Base-by-base conservation (phyloP, 2,888 invertebrate species). In the Homarus gammarus region DNA sequence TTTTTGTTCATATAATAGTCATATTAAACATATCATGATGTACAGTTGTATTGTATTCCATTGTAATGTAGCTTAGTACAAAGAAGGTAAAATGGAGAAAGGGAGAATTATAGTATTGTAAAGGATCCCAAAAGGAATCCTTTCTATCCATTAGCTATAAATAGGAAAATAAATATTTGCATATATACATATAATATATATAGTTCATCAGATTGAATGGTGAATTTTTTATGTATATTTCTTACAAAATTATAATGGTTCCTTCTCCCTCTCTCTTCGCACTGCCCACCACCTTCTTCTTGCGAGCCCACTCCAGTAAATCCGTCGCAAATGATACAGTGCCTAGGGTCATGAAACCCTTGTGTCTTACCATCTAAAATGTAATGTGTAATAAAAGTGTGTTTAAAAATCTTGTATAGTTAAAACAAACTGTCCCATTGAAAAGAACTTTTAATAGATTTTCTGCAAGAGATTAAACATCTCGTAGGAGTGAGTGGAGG, bases 271-370 rank as follows among this genome's bases (percentile, higher is more conserved):
- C 44, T 89, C 64, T 83, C 68, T 61, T 44, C 31, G 51, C 79
- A 51, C 68, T 70, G 40, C 83, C 77, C 77, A 51, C 61, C 56
- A 70, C 70, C 75, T 84, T 84, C 84, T 81, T 75, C 84, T 75
- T 89, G 84, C 84, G 84, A 84, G 89, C 89, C 89, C 89, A 89
- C 84, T 85, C 79, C 89, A 89, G 89, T 89, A 61, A 89, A 89
- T 89, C 89, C 89, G 89, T 89, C 89, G 89, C 89, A 89, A 88
- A 84, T 64, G 61, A 83, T 73, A 84, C 70, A 83, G 88, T 88
- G 88, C 88, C 88, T 88, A 51, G 38, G 87, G 87, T 27, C 82
- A 81, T 51, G 68, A 87, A 36, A 56, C 72, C 68, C 78, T 86
- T 68, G 49, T 68, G 68, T 86, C 78, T 86, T 83, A 83, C 44